Evolutionary conservation across 2,113 vertebrate species (phyloP).

Genomic region (Anhinga rufa): DNA sequence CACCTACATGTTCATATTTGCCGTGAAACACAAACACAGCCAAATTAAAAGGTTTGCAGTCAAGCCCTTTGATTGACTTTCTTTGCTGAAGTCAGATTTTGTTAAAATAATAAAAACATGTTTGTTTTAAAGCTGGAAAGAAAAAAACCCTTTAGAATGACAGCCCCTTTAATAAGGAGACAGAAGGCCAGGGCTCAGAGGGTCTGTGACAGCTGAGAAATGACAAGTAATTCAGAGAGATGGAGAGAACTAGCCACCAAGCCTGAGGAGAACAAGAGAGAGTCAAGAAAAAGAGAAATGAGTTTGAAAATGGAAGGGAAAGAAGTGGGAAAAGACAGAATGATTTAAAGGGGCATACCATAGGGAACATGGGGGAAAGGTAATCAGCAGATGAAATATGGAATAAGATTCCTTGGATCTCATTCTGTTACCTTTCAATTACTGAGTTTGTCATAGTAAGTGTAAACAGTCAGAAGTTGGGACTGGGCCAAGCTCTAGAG

Average conservation of each 20-base stretch:
- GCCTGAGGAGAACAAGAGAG: conserved; percentile 16
- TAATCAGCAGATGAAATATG: conserved; percentile 25
- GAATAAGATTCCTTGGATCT: not conserved
- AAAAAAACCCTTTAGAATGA: not conserved
- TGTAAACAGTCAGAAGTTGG: not conserved
- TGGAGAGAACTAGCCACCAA: not conserved
- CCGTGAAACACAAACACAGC: not conserved
- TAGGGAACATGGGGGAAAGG: not conserved
- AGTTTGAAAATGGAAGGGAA: not conserved
- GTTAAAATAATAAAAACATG: conserved; percentile 36
- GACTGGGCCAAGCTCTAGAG: not conserved
- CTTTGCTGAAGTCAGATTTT: not conserved
- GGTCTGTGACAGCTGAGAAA: conserved; percentile 27
- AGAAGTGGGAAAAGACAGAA: not conserved
- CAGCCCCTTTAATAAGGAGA: conserved; percentile 39
- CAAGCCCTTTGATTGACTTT: conserved; percentile 4
- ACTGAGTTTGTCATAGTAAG: not conserved
- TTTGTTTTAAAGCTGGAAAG: conserved; percentile 18
- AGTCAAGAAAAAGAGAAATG: conserved; percentile 36
- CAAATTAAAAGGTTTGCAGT: not conserved
- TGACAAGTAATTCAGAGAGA: conserved; percentile 35
- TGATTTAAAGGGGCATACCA: not conserved
- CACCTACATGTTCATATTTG: not conserved
- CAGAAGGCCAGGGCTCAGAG: not conserved
- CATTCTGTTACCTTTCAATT: not conserved